phyloP scores from a whole-genome alignment of 2,797 vertebrate genomes.

The Austrolebias charrua region DNA sequence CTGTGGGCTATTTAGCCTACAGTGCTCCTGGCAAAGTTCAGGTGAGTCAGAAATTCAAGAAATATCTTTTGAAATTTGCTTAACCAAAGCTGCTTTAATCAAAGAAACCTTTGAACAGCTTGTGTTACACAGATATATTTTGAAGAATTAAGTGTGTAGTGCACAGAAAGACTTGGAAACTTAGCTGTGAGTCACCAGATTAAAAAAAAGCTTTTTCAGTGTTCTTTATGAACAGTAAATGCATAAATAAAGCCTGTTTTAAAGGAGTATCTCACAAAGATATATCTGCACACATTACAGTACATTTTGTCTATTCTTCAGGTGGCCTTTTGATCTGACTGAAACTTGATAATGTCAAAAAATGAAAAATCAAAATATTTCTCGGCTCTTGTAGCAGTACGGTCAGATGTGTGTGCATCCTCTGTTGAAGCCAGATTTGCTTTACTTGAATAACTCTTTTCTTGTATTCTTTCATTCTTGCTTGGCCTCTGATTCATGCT shows the following conservation, averaged over 20 bases:
- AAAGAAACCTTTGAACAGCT: background rate
- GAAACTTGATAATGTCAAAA: too few relatives aligned
- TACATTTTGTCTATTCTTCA: too few relatives aligned
- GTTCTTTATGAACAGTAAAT: background rate
- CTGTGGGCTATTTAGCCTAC: conserved; percentile 85
- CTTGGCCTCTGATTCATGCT: background rate
- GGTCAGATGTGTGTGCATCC: too few relatives aligned
- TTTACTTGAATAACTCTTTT: too few relatives aligned
- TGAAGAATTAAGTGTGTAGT: background rate
- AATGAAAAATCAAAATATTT: too few relatives aligned
- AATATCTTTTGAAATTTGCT: background rate
- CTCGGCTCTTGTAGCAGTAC: too few relatives aligned
- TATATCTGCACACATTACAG: too few relatives aligned
- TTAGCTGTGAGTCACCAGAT: background rate
- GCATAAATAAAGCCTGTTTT: background rate
- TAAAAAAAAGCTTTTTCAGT: background rate
- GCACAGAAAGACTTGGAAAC: background rate
- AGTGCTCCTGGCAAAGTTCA: conserved; percentile 66
- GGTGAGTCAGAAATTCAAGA: conserved; percentile 60
- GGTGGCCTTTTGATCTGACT: too few relatives aligned
- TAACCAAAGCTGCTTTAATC: background rate
- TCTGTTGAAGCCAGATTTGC: too few relatives aligned
- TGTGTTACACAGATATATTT: background rate
- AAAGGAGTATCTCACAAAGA: too few relatives aligned
- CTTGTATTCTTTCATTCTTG: too few relatives aligned